A percentile compares a stretch with the other conserved stretches of the same genome.
Conservation (phyloP, 2,888 invertebrate species). For the Drosophila prostipennis region DNA sequence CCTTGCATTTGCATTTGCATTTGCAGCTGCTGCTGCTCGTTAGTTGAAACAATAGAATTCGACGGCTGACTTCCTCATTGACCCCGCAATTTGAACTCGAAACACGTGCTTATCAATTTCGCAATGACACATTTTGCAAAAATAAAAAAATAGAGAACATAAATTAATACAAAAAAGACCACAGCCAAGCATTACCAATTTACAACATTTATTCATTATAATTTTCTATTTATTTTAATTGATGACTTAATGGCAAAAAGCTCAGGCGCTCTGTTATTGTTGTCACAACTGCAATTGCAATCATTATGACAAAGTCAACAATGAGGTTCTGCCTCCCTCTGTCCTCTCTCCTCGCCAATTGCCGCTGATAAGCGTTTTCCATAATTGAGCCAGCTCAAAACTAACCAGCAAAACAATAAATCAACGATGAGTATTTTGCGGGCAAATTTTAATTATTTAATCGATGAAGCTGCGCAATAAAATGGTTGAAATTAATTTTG, state of each 20-base stretch:
- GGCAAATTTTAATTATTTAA: slow-evolving; percentile 40
- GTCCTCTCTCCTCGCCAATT: slow-evolving; percentile 3
- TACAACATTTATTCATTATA: slow-evolving; percentile 66
- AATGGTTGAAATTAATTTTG: neutral
- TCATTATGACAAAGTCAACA: slow-evolving; percentile 65
- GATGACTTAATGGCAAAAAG: slow-evolving; percentile 72
- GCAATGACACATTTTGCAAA: slow-evolving; percentile 67
- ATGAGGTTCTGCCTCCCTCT: slow-evolving; percentile 22
- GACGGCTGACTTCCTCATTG: slow-evolving; percentile 64
- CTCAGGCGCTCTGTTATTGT: slow-evolving; percentile 64
- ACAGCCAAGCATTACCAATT: slow-evolving; percentile 35
- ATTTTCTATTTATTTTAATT: slow-evolving; percentile 76
- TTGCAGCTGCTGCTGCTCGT: slow-evolving; percentile 54
- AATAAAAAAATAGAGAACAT: slow-evolving; percentile 25
- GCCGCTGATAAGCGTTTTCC: slow-evolving; percentile 59
- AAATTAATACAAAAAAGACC: slow-evolving; percentile 2
- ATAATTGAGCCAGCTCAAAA: slow-evolving; percentile 48
- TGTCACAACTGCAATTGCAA: slow-evolving; percentile 65
- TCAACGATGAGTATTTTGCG: slow-evolving; percentile 67
- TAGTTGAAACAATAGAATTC: slow-evolving; percentile 59
- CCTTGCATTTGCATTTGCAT: slow-evolving; percentile 45
- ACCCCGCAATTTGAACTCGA: slow-evolving; percentile 64
- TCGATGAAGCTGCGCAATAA: slow-evolving; percentile 7
- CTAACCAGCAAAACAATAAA: slow-evolving; percentile 22
- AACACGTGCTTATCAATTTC: slow-evolving; percentile 73